Evolutionary conservation across 2,888 invertebrate species (phyloP), one percentile per base, ranked within the genome.

Genomic region (Euzophera pinguis): DNA sequence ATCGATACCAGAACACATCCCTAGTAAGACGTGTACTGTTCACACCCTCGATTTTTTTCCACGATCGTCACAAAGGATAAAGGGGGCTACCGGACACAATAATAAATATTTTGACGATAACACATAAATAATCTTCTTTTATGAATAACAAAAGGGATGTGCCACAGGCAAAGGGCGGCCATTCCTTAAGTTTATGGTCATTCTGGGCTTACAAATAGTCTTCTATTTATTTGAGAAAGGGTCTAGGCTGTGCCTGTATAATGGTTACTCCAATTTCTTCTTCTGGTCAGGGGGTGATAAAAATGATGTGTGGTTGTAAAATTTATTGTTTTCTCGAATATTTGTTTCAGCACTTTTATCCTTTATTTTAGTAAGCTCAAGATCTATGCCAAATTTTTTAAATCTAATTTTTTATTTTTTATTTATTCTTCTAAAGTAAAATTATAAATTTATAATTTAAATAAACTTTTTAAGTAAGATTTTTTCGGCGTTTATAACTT

Each of bases 31-130:
- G 61, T 54, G 59, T 63, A 65, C 70, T 69, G 73, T 89, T 86
- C 83, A 85, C 89, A 88, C 89, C 84, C 88, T 77, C 74, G 74
- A 72, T 80, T 87, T 87, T 32, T 84, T 86, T 81, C 66, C 69
- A 69, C 51, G 71, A 62, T 67, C 74, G 81, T 84, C 84, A 75
- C 84, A 84, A 87, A 79, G 87, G 81, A 83, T 81, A 73, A 74
- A 22, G 78, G 78, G 74, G 81, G 83, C 82, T 78, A 77, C 81
- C 76, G 76, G 87, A 87, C 84, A 81, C 83, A 87, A 85, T 88
- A 89, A 90, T 90, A 90, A 90, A 89, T 89, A 90, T 89, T 90
- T 89, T 88, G 89, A 89, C 87, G 84, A 89, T 89, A 88, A 84
- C 76, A 77, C 87, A 88, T 89, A 90, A 90, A 90, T 90, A 89